These are phyloP conservation scores for Melanchra persicariae DNA, from an alignment of 2,888 invertebrate species.

Conservation along the genomic window DNA sequence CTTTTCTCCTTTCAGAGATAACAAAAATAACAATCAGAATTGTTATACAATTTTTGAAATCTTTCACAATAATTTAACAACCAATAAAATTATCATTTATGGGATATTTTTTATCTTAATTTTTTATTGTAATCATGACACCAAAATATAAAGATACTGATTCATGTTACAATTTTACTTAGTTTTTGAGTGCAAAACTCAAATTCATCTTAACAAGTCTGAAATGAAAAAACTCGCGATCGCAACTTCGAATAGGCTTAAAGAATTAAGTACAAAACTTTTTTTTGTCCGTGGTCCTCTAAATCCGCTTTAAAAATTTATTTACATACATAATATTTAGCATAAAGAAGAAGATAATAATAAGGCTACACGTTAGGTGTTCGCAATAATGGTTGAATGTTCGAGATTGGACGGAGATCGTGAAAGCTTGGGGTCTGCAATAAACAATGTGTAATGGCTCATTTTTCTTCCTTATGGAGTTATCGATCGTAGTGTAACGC, in stretches of 20 bases:
- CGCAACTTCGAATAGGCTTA: slow-evolving; percentile 56
- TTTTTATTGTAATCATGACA: neutral
- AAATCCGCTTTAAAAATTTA: slow-evolving; percentile 76
- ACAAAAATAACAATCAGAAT: slow-evolving; percentile 23
- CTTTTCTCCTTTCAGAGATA: slow-evolving; percentile 21
- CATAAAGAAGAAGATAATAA: slow-evolving; percentile 61
- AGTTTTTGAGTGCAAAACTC: slow-evolving; percentile 51
- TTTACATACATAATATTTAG: slow-evolving; percentile 73
- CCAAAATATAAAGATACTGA: slow-evolving; percentile 21
- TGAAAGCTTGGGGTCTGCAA: slow-evolving; percentile 30
- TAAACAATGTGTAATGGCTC: slow-evolving; percentile 53
- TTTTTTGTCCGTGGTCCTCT: slow-evolving; percentile 80
- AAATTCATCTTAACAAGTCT: slow-evolving; percentile 49
- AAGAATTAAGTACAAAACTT: slow-evolving; percentile 73
- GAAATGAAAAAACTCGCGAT: slow-evolving; percentile 40
- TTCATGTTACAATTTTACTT: slow-evolving; percentile 30
- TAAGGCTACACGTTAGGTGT: slow-evolving; percentile 36
- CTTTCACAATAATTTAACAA: neutral
- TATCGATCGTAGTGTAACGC: slow-evolving; percentile 24
- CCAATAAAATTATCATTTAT: slow-evolving; percentile 7
- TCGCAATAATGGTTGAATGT: slow-evolving; percentile 28
- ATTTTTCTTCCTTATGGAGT: slow-evolving; percentile 51
- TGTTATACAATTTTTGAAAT: slow-evolving; percentile 23
- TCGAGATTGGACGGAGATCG: slow-evolving; percentile 60
- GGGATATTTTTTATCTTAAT: slow-evolving; percentile 11